Conservation (phyloP, 1,140 invertebrate genomes). For the Drosophila kohkoa region DNA sequence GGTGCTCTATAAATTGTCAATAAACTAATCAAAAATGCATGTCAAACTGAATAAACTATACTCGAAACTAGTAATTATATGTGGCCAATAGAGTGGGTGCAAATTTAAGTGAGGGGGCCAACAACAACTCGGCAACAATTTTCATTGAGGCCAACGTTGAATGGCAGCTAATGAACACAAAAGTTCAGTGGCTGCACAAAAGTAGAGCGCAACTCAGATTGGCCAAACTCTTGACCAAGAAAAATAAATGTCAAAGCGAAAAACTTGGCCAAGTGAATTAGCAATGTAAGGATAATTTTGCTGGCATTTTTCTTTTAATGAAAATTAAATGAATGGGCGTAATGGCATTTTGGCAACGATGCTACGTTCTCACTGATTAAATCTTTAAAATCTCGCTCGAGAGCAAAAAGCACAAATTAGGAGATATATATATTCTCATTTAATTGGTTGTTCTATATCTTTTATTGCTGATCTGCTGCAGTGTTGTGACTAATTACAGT, state of each 20-base stretch:
- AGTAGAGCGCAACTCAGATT: neutral
- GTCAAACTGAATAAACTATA: constrained; percentile 3
- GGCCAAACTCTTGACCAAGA: constrained; percentile 28
- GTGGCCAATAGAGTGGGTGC: neutral
- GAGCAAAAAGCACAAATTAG: neutral
- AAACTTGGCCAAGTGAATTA: constrained; percentile 19
- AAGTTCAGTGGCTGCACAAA: neutral
- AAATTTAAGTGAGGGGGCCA: too few species aligned
- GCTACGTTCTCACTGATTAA: neutral
- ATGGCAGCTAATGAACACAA: constrained; percentile 35
- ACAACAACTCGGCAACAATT: neutral
- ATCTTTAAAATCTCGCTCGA: neutral
- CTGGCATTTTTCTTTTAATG: neutral
- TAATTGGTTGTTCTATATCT: neutral
- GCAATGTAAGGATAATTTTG: constrained; percentile 5
- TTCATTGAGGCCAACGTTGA: constrained; percentile 26
- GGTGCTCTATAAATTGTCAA: constrained; percentile 19
- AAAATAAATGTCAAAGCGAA: constrained; percentile 10
- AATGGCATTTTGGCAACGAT: neutral
- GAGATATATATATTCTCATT: neutral
- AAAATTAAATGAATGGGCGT: constrained; percentile 12
- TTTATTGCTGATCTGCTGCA: neutral
- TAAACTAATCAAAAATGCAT: constrained; percentile 40
- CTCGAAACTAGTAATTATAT: neutral
- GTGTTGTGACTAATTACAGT: too few species aligned